Conservation (phyloP, 2,113 vertebrate species). For the Proterorhinus semilunaris region DNA sequence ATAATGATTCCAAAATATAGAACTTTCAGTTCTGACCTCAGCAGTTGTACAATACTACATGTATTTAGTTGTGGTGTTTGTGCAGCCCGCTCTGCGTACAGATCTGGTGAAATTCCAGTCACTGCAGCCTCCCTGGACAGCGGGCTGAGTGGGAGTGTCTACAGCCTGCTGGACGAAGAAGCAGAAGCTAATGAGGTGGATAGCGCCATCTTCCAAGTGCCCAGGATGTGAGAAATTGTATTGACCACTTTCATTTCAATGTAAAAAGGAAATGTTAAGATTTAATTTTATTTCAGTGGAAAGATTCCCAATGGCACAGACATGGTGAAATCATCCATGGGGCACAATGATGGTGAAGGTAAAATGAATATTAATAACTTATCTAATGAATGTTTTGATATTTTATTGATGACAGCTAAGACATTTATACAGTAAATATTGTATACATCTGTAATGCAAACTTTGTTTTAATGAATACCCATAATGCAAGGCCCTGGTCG, state of each 20-base stretch:
- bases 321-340: conserved; percentile 75
- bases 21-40: conserved; percentile 16
- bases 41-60: conserved; percentile 21
- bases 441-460: background rate
- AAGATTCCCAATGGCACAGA: conserved; percentile 89
- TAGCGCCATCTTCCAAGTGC: conserved; percentile 89
- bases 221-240: conserved; percentile 87
- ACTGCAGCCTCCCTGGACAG: conserved; percentile 90
- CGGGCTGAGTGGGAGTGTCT: conserved; percentile 89
- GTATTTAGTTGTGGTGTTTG: conserved; percentile 56
- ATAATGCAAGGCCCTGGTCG: too few species aligned
- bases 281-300: conserved; percentile 76
- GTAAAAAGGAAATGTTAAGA: background rate
- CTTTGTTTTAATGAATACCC: too few species aligned
- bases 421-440: background rate
- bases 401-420: background rate
- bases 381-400: too few species aligned
- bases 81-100: conserved; percentile 86
- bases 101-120: conserved; percentile 86
- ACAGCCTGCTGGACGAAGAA: conserved; percentile 89
- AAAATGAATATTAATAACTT: background rate
- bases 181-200: conserved; percentile 87
- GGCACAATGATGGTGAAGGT: conserved; percentile 86
- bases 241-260: background rate
- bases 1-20: conserved; percentile 6